Percentiles rank a stretch among this genome's conserved stretches.
phyloP scores from a whole-genome alignment of 2,797 vertebrate species.

The Gobionotothen gibberifrons region DNA sequence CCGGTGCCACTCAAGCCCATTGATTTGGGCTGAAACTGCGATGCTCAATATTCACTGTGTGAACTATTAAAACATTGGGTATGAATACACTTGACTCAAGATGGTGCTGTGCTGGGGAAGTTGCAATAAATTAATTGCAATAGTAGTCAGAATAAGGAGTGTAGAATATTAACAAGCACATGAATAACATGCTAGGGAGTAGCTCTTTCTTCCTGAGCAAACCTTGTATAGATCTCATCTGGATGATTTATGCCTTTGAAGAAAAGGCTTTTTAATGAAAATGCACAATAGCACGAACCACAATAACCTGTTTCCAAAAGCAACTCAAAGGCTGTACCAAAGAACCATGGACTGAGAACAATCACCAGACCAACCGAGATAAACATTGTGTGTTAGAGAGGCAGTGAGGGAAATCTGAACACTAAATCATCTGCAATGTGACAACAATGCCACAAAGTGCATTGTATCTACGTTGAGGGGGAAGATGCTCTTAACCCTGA shows the following conservation, averaged over 20 bases:
- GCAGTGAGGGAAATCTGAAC: constrained; percentile 48
- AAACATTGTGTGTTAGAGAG: constrained; percentile 39
- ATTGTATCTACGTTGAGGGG: constrained; percentile 17
- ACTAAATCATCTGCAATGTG: constrained; percentile 23
- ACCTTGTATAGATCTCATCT: constrained; percentile 11
- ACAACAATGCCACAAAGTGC: constrained; percentile 24
- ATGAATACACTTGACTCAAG: constrained; percentile 1
- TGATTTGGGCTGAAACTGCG: background rate
- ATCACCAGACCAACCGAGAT: constrained; percentile 7
- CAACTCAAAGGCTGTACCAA: constrained; percentile 19
- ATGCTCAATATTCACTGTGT: background rate
- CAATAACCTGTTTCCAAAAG: constrained; percentile 2
- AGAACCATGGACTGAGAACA: constrained; percentile 26
- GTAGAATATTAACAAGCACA: constrained; percentile 10
- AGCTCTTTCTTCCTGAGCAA: constrained; percentile 13
- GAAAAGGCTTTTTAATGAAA: constrained; percentile 22
- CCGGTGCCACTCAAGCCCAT: constrained; percentile 1
- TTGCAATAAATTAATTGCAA: constrained; percentile 7
- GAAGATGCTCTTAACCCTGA: constrained; percentile 44
- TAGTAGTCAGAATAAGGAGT: constrained; percentile 1
- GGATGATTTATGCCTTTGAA: constrained; percentile 19
- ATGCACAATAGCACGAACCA: background rate
- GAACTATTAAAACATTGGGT: background rate
- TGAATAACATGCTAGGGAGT: background rate
- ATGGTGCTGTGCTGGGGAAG: background rate